phyloP scores from a whole-genome alignment of 2,888 invertebrate species.

The Crepidodera aurea region DNA sequence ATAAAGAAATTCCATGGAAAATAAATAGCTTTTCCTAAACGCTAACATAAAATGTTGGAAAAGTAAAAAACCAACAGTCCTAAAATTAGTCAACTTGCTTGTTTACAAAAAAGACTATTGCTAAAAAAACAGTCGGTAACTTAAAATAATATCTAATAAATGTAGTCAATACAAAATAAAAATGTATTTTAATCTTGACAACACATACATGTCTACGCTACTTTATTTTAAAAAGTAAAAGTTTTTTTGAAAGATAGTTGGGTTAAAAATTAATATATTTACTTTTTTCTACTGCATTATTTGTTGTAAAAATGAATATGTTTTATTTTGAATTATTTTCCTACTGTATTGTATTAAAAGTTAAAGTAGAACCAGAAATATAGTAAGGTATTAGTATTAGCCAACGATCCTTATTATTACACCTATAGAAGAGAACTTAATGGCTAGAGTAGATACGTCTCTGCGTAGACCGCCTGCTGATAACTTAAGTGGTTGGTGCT shows the following conservation, averaged over 20 bases:
- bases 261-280: neutral
- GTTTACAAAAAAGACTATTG: conserved; percentile 18
- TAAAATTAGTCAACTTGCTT: conserved; percentile 34
- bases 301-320: neutral
- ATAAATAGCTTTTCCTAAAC: conserved; percentile 16
- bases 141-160: conserved; percentile 4
- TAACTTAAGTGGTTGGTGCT: too few species aligned
- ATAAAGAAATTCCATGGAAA: conserved; percentile 2
- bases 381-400: too few species aligned
- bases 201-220: neutral
- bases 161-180: conserved; percentile 16
- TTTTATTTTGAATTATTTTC: too few species aligned
- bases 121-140: conserved; percentile 26
- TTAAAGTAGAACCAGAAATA: too few species aligned
- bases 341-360: too few species aligned
- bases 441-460: too few species aligned
- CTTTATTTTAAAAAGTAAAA: neutral
- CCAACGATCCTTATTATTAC: too few species aligned
- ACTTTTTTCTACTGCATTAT: neutral
- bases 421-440: too few species aligned
- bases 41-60: conserved; percentile 7
- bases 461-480: too few species aligned
- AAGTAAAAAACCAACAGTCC: conserved; percentile 20
- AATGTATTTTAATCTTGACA: neutral
- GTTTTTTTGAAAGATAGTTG: conserved; percentile 11